These are phyloP conservation scores for Euclidia mi DNA, from an alignment of 2,888 invertebrate species.

Conservation along the genomic window DNA sequence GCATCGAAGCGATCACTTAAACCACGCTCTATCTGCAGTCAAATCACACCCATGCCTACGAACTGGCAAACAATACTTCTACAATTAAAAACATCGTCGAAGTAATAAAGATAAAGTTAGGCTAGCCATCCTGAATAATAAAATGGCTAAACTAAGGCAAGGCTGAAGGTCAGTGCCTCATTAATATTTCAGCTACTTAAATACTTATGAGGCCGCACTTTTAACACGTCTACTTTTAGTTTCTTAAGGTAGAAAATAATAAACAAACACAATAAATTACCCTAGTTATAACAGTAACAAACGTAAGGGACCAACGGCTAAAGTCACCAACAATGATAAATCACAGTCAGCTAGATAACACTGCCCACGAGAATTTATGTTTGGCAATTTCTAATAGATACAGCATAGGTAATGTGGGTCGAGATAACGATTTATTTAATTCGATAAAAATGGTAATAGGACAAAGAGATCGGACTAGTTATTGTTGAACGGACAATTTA, in stretches of 20 bases:
- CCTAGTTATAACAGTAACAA: conserved; percentile 80
- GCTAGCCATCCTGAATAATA: too few relatives aligned
- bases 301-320: conserved; percentile 67
- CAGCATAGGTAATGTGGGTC: conserved; percentile 51
- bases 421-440: conserved; percentile 37
- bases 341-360: conserved; percentile 72
- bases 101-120: too few relatives aligned
- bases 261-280: conserved; percentile 75
- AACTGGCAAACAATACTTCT: too few relatives aligned
- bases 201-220: conserved; percentile 11
- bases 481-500: too few relatives aligned
- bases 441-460: conserved; percentile 31
- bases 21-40: too few relatives aligned
- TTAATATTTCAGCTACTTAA: too few relatives aligned
- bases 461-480: too few relatives aligned
- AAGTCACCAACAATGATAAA: conserved; percentile 80
- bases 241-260: conserved; percentile 30
- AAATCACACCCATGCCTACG: conserved; percentile 8
- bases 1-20: too few relatives aligned
- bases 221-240: conserved; percentile 7
- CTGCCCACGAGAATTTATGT: conserved; percentile 74
- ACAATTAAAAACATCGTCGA: too few relatives aligned
- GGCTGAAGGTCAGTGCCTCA: too few relatives aligned
- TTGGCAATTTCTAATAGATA: conserved; percentile 71
- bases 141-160: too few relatives aligned